Evolutionary conservation across 2,797 vertebrate genomes (phyloP), one percentile per base, ranked within the genome.

Genomic region (Artibeus lituratus): DNA sequence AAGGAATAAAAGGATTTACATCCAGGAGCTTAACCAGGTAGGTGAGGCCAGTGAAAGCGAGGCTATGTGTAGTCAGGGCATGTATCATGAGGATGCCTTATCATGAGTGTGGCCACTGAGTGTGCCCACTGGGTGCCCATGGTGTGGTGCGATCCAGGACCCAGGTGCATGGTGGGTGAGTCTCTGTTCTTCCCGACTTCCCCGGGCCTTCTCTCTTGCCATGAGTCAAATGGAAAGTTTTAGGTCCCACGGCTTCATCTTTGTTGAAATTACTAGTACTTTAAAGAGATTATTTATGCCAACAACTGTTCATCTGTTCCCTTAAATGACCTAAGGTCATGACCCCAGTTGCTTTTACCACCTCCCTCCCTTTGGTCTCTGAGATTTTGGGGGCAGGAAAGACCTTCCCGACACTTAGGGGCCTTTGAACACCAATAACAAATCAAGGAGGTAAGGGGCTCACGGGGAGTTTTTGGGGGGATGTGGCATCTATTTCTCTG

Each of bases 381-480:
- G 32, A 42, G 16, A 53, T 84, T 87, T 94, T 22, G 37, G 22
- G 81, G 47, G 2, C 8, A 83, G 26, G 49, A 21, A 19, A 65
- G 59, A 65, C 21, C 85, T 92, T 94, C 73, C 53, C 49, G 42
- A 94, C 7, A 32, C 19, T 32, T 18, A 15, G 47, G 12, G 51
- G 21, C 11, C 44, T 97, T 84, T 76, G 74, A 70, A 39, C 42
- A 93, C 32, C 93, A 85, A 77, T 81, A 77, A 83, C 44, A 78
- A 59, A 62, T 89, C 12, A 95, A 94, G 87, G 89, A 96, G 37
- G 59, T 95, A 76, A 96, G 96, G 80, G 57, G 62, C 49, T 97
- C 85, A 12, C 87, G 86, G 90, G 93, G 65, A 62, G 15, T 77
- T 67, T 67, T 35, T 29, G 7, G 10, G 29, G 10, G 12, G 18